Evolutionary conservation across 2,797 vertebrate genomes (phyloP), one percentile per base, ranked within the genome.

Genomic region (Siniperca undulata): DNA sequence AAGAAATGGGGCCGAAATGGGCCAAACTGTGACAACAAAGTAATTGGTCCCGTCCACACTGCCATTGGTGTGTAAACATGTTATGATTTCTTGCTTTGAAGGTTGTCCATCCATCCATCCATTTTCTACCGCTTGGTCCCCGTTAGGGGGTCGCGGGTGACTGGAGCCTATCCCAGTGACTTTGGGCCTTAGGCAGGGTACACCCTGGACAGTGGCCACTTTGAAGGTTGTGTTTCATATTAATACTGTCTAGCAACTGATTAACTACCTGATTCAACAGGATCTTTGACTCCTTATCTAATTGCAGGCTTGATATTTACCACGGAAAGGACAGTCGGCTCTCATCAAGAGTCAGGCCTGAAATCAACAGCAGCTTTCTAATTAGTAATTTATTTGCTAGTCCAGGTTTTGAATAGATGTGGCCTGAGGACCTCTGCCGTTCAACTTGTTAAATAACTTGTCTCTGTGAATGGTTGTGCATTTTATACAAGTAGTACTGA

Each of bases 221-320:
- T 71, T 78, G 70, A 77, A 72, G 38, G 69, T 73, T 44, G 65
- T 77, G 48, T 82, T 84, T 82, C 5, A 58, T 83, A 87, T 91
- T 87, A 83, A 74, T 72, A 74, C 77, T 73, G 83, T 81, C 80
- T 76, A 83, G 66, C 60, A 73, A 27, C 84, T 94, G 90, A 94
- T 93, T 92, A 94, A 86, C 75, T 71, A 78, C 77, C 83, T 86
- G 76, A 89, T 89, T 89, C 74, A 89, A 89, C 82, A 81, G 81
- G 86, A 89, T 88, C 88, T 90, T 88, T 92, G 92, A 89, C 86
- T 93, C 83, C 68, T 86, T 36, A 77, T 85, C 79, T 93, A 95
- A 94, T 95, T 93, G 94, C 81, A 84, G 86, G 66, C 85, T 81
- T 83, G 83, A 82, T 95, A 90, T 95, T 94, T 93, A 92, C 86